A percentile compares a stretch with the other conserved stretches of the same genome.
phyloP scores from a whole-genome alignment of 2,888 invertebrate genomes.

The Sarcophaga variegata region DNA sequence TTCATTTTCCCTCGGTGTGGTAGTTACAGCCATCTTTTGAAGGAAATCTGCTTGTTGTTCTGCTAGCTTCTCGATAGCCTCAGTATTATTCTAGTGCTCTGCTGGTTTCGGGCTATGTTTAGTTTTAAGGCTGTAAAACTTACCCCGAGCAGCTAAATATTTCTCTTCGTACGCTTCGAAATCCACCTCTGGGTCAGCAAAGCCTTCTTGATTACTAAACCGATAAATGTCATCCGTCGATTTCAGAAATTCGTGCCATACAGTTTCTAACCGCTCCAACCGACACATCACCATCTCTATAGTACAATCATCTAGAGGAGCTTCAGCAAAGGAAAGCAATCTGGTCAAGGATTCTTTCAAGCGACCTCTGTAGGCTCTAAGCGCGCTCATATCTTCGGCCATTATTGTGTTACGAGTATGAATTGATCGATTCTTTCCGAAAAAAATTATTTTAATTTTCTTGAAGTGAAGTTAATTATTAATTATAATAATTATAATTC shows the following conservation, averaged over 20 bases:
- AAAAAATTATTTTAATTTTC: too few relatives aligned
- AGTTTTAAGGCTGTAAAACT: conserved; percentile 15
- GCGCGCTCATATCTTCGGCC: not conserved
- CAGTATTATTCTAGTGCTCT: not conserved
- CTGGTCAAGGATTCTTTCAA: conserved; percentile 40
- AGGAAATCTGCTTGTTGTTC: conserved; percentile 38
- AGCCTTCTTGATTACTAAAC: conserved; percentile 13
- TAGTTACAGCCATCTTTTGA: not conserved
- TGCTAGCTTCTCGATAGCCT: conserved; percentile 25
- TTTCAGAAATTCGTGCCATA: conserved; percentile 36
- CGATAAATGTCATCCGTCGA: conserved; percentile 23
- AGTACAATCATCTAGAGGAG: conserved; percentile 32
- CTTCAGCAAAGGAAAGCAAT: conserved; percentile 16
- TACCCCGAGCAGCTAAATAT: conserved; percentile 35
- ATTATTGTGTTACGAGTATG: not conserved
- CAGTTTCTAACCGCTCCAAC: conserved; percentile 44
- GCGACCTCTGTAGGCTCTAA: conserved; percentile 22
- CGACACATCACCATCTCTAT: conserved; percentile 26
- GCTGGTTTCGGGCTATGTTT: not conserved
- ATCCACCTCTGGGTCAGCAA: conserved; percentile 29
- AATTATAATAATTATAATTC: too few relatives aligned
- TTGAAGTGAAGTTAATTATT: too few relatives aligned
- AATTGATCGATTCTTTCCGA: too few relatives aligned
- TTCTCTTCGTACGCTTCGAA: conserved; percentile 41
- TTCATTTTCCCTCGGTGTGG: conserved; percentile 36